These are phyloP conservation scores for Glaucomys volans DNA, from an alignment of 2,113 vertebrate genomes.

Conservation along the genomic window DNA sequence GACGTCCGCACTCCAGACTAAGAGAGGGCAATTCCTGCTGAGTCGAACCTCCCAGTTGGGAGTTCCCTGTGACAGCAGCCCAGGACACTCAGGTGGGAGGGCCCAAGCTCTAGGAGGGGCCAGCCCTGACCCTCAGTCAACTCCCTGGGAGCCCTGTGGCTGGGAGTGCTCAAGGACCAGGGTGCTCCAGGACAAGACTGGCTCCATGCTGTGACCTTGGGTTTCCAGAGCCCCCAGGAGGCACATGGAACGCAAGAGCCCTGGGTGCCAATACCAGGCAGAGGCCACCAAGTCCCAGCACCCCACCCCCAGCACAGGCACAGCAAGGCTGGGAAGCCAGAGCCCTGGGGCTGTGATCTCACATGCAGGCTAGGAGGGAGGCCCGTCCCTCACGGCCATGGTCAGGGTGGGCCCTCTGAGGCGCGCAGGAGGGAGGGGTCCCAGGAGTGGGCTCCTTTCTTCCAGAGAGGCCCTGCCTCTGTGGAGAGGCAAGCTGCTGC, in stretches of 20 bases:
- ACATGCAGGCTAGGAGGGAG: too few species aligned
- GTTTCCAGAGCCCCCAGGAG: neutral
- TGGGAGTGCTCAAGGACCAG: too few species aligned
- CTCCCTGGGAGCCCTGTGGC: neutral
- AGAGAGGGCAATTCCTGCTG: neutral
- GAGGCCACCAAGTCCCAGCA: neutral
- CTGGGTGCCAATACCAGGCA: neutral
- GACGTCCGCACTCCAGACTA: neutral
- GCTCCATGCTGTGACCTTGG: neutral
- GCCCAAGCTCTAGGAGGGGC: neutral
- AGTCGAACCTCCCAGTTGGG: neutral
- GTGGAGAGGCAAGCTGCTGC: neutral
- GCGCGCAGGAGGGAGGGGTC: neutral
- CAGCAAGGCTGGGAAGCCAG: fast-evolving
- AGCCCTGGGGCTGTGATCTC: neutral
- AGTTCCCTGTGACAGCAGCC: fast-evolving
- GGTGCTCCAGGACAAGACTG: neutral
- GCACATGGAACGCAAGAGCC: fast-evolving
- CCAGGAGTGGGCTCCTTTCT: neutral
- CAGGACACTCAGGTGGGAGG: fast-evolving
- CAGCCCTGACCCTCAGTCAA: neutral
- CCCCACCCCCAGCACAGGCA: neutral
- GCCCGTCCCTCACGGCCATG: fast-evolving
- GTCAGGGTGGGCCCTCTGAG: fast-evolving
- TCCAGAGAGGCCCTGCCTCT: neutral